phyloP scores from a whole-genome alignment of 53 echinoderm and acorn worm genomes.

The Apostichopus leukothele region DNA sequence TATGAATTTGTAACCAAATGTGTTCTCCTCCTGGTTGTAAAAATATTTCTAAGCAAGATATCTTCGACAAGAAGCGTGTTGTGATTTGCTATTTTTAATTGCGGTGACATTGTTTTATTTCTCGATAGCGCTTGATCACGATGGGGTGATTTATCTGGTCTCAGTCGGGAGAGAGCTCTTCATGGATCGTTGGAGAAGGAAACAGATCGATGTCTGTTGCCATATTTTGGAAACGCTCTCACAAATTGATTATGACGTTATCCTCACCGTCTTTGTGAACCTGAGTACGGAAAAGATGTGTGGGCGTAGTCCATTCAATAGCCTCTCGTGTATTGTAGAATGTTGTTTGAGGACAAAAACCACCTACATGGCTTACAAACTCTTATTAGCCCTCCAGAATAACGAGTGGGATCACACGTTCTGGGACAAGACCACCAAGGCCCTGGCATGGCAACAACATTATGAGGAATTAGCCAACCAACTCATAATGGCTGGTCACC shows the following conservation, averaged over 20 bases:
- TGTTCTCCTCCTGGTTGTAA: too few relatives aligned
- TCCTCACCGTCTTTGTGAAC: neutral
- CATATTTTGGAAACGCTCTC: neutral
- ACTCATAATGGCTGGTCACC: neutral
- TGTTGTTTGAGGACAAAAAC: neutral
- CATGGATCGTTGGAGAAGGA: neutral
- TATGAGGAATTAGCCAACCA: constrained; percentile 2
- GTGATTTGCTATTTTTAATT: too few relatives aligned
- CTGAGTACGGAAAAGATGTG: neutral
- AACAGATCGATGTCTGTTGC: neutral
- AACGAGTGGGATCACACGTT: neutral
- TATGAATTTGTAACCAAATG: too few relatives aligned
- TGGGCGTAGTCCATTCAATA: neutral
- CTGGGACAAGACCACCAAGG: neutral
- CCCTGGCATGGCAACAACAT: neutral
- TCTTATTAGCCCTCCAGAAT: neutral
- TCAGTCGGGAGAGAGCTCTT: neutral
- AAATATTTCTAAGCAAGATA: too few relatives aligned
- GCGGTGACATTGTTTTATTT: too few relatives aligned
- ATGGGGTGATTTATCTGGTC: constrained; percentile 1
- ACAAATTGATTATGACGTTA: neutral
- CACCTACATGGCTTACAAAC: neutral
- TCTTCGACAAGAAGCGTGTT: too few relatives aligned
- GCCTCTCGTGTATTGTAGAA: neutral
- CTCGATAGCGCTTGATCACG: neutral